Base-by-base conservation (phyloP, 2,888 invertebrate species). In the Leptinotarsa peninsularis region DNA sequence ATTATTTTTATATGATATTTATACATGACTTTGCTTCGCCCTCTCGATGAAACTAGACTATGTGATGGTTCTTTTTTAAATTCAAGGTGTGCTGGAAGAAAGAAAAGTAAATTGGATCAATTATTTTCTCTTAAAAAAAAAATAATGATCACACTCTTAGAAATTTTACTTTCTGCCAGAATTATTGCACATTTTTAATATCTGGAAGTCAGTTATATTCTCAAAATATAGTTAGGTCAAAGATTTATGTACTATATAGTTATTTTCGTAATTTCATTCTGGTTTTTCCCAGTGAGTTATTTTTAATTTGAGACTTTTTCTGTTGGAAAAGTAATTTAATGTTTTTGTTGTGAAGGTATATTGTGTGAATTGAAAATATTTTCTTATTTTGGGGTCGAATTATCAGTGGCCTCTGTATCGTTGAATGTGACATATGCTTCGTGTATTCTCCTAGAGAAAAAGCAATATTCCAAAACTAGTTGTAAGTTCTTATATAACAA, bases 381-480 rank as follows among this genome's bases (percentile, higher is more conserved):
- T 14, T 21, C 21, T 49, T 49, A n/a, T 4, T 43, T 17, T 43
- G n/a, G 18, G 49, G 18, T 17, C 5, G 17, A 58, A 66, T 66
- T 43, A 18, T 66, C 49, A 21, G 43, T 18, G 13, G 4, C 15
- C 14, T 49, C 50, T 4, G 50, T 67, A 49, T 49, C 21, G 4
- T 54, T 52, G 15, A 27, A 69, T 56, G 27, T 67, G 52, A 74
- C 67, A 74, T 52, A 78, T 73, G 80, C 80, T 80, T 80, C 80
- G 80, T 80, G 80, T 80, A 80, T 80, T 80, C 80, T 79, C 79
- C 68, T 78, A 72, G 77, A 78, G 76, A 76, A 78, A 79, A 78
- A 80, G 80, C 80, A 80, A 80, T 80, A 80, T 72, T 70, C 72
- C 27, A 67, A 72, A 58, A 73, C 50, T 75, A 76, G 78, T 70